Base-by-base conservation (phyloP, 2,797 vertebrate genomes). In the Anabacerthia variegaticeps region DNA sequence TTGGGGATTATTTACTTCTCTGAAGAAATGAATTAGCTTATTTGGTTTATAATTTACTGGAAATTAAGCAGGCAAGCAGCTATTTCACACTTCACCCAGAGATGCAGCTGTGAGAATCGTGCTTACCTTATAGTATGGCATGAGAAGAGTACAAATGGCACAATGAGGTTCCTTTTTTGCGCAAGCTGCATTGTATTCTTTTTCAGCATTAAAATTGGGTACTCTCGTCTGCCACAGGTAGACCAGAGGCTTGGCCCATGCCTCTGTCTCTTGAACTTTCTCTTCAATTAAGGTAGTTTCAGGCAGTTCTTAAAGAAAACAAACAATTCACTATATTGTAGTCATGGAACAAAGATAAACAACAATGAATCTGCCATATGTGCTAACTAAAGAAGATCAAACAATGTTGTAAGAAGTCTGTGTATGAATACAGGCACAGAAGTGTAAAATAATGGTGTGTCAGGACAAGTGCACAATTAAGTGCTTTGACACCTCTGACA, bases 101-200 rank as follows among this genome's bases (percentile, higher is more conserved):
- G 27, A 52, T 2, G 1, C 27, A 85, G 44, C 56, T 56, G 18
- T 43, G 28, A 51, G 22, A 32, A 72, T 36, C 16, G n/a, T 49
- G 20, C 79, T 97, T 98, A 99, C 99, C 99, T 99, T 99, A 92
- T 98, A 98, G 95, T 99, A 99, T 2, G 99, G 99, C 98, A 98
- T 98, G 78, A 99, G 98, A 88, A 99, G 98, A 17, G 98, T 98
- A 96, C 99, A 99, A 80, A 99, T 98, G 13, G 99, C 99, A 94
- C 99, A 99, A 91, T 98, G 91, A 5, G 99, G 99, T 77, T 98
- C 97, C 93, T 97, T 97, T 94, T 97, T 98, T 85, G 98, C 99
- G 56, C 98, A 98, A 6, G 97, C 95, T 88, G 98, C 97, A 63
- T 99, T 99, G 96, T 99, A 99, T 36, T 99, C 98, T 88, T 98